Base-by-base conservation (phyloP, 2,888 invertebrate genomes). In the Brachypalpus laphriformis region DNA sequence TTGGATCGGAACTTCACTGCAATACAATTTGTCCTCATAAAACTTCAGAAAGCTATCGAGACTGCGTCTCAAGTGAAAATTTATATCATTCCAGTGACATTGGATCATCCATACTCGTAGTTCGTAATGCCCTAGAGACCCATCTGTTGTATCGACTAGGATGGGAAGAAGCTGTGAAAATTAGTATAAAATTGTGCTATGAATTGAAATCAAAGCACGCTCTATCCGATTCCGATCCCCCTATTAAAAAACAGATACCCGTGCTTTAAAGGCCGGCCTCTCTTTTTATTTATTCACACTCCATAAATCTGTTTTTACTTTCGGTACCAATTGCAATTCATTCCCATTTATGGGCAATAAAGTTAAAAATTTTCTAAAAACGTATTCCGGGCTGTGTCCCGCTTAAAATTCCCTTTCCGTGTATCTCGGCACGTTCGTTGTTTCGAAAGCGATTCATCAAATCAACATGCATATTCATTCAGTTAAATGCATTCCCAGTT, bases 381-480 rank as follows among this genome's bases (percentile, higher is more conserved):
- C 20, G 51, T 66, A 47, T 68, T 61, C 56, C 40, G 56, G 81
- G 49, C 34, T 37, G 71, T 37, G 72, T 45, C 47, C 25, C 34
- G 72, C 8, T 63, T 59, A 42, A 63, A 70, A 61, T 45, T 31
- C 54, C 72, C 40, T 49, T 18, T 37, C 51, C 42, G 63, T 83
- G 40, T 54, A 47, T 47, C 72, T 47, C 72, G 28, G 57, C 78
- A 78, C 82, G 68, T 78, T 83, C 49, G 40, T 37, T 54, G 51
- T 45, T 49, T 47, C 25, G 45, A 42, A 68, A 63, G 25, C 68
- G 57, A 74, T 83, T 83, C 70, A 65, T 85, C 85, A 85, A 71
- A 75, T 85, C 85, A 85, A 66, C 63, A 76, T 85, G 70, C 76
- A 81, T 76, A 80, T 80, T 83, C 83, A 70, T 70, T 74, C 42